A percentile compares a stretch with the other conserved stretches of the same genome.
Conservation (phyloP, 2,113 vertebrate species). For the Pluvianellus socialis region DNA sequence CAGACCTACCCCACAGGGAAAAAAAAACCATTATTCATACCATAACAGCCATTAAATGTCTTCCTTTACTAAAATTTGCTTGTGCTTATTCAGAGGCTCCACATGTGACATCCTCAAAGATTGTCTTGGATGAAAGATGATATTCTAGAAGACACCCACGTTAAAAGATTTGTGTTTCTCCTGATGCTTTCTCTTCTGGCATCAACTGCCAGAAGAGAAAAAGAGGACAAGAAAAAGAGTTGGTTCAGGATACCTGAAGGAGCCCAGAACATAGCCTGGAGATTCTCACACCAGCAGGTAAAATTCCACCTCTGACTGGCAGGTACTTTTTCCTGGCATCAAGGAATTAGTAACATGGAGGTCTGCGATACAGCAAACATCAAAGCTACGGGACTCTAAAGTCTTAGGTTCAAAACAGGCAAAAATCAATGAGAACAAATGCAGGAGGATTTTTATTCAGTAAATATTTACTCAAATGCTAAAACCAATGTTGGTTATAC, state of each 20-base stretch:
- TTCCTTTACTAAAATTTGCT: neutral
- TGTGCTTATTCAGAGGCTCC: neutral
- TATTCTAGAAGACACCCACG: neutral
- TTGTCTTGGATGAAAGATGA: neutral
- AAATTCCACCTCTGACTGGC: neutral
- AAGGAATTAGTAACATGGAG: neutral
- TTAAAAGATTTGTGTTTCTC: neutral
- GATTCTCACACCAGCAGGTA: neutral
- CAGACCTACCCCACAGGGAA: neutral
- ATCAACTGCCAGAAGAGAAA: neutral
- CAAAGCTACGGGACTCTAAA: neutral
- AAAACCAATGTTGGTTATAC: neutral
- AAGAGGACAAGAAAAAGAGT: neutral
- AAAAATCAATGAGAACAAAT: neutral
- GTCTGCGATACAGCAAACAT: neutral
- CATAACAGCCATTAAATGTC: neutral
- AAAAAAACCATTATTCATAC: neutral
- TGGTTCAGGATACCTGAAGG: neutral
- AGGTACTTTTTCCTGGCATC: neutral
- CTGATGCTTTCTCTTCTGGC: neutral
- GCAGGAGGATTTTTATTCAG: neutral
- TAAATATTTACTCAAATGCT: neutral
- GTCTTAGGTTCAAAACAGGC: neutral
- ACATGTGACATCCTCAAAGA: neutral
- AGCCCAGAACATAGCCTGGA: neutral